Conservation (phyloP, 2,888 invertebrate species). For the Mechanitis mazaeus region DNA sequence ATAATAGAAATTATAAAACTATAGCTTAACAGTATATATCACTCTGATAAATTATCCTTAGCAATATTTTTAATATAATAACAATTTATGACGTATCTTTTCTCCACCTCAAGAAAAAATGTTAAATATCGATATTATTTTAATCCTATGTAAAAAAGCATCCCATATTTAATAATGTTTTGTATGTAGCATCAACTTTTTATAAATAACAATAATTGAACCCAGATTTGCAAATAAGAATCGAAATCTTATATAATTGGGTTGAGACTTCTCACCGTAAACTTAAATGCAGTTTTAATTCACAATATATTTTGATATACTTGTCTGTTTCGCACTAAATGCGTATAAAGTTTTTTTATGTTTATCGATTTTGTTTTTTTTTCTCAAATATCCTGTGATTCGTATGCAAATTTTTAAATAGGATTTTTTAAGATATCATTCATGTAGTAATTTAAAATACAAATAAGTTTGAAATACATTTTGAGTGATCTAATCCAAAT, state of each 20-base stretch:
- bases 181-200: conserved; percentile 3
- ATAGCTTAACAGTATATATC: too few relatives aligned
- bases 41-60: too few relatives aligned
- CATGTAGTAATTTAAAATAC: neutral
- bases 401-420: neutral
- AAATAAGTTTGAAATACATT: too few relatives aligned
- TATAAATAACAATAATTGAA: conserved; percentile 16
- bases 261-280: conserved; percentile 48
- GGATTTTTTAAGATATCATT: conserved; percentile 6
- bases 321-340: conserved; percentile 44
- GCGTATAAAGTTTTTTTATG: conserved; percentile 19
- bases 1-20: too few relatives aligned
- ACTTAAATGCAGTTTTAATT: conserved; percentile 54
- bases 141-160: neutral
- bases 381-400: conserved; percentile 4
- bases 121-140: neutral
- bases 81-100: too few relatives aligned
- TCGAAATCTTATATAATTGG: conserved; percentile 49
- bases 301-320: conserved; percentile 54
- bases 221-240: conserved; percentile 44
- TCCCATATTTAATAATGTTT: neutral
- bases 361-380: conserved; percentile 19
- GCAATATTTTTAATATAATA: too few relatives aligned
- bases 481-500: too few relatives aligned
- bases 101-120: too few relatives aligned